Evolutionary conservation across 2,113 vertebrate species (phyloP).

Genomic region (Fregata magnificens): DNA sequence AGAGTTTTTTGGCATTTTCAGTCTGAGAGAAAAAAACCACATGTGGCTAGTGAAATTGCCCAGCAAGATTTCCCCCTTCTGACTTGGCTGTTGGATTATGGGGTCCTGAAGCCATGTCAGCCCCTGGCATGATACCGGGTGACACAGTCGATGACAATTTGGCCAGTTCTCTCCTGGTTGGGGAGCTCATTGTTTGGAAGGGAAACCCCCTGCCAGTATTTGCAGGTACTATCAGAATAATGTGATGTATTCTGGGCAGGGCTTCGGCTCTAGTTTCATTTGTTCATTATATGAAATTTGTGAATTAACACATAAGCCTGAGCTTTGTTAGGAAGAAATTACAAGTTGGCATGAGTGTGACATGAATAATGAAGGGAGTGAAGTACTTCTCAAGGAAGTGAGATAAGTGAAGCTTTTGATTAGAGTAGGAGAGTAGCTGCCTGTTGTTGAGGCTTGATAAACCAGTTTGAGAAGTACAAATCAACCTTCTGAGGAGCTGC

Average conservation of each 20-base stretch:
- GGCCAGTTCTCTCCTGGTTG: background rate
- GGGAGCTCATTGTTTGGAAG: background rate
- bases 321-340: background rate
- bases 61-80: background rate
- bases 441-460: slow-evolving; percentile 8
- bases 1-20: slow-evolving; percentile 39
- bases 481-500: background rate
- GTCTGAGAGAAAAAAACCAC: background rate
- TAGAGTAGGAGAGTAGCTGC: background rate
- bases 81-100: background rate
- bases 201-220: background rate
- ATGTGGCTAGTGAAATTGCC: slow-evolving; percentile 28
- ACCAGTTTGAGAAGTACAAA: slow-evolving; percentile 23
- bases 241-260: background rate
- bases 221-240: background rate
- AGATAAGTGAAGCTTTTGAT: slow-evolving; percentile 42
- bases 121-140: background rate
- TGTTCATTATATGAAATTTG: slow-evolving; percentile 15
- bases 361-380: background rate
- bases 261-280: background rate
- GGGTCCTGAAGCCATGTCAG: background rate
- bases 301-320: background rate
- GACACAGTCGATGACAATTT: background rate
- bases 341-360: background rate
- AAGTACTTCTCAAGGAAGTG: slow-evolving; percentile 34